A percentile compares a stretch with the other conserved stretches of the same genome.
phyloP scores from a whole-genome alignment of 2,797 vertebrate genomes.

The Hippoglossus hippoglossus region DNA sequence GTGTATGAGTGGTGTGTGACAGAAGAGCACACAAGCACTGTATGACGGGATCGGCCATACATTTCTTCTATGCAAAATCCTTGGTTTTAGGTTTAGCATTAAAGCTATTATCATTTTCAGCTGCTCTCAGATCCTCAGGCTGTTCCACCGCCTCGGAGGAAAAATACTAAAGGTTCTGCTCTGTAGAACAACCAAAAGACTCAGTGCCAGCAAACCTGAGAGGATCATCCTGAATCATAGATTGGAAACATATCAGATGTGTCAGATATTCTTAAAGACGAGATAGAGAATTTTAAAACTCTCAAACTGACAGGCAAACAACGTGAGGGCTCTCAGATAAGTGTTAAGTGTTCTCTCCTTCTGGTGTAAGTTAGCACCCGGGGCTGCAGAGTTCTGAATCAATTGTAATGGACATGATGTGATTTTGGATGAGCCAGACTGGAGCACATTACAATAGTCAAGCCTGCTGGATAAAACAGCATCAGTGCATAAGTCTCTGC shows the following conservation, averaged over 20 bases:
- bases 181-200: background rate
- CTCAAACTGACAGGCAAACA: background rate
- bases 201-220: background rate
- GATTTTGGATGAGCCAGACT: background rate
- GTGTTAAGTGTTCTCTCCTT: background rate
- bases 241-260: background rate
- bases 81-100: background rate
- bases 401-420: background rate
- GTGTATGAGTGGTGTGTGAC: too few relatives aligned
- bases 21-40: too few relatives aligned
- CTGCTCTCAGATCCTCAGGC: background rate
- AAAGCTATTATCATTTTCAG: background rate
- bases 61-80: background rate
- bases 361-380: background rate
- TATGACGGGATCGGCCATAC: too few relatives aligned
- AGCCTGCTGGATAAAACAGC: background rate
- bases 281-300: background rate
- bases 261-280: background rate
- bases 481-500: background rate
- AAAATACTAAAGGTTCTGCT: background rate
- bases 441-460: background rate
- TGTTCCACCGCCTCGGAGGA: background rate
- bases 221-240: background rate
- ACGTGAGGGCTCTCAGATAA: background rate
- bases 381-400: background rate